Conservation (phyloP, 2,113 vertebrate genomes). For the Parus major region DNA sequence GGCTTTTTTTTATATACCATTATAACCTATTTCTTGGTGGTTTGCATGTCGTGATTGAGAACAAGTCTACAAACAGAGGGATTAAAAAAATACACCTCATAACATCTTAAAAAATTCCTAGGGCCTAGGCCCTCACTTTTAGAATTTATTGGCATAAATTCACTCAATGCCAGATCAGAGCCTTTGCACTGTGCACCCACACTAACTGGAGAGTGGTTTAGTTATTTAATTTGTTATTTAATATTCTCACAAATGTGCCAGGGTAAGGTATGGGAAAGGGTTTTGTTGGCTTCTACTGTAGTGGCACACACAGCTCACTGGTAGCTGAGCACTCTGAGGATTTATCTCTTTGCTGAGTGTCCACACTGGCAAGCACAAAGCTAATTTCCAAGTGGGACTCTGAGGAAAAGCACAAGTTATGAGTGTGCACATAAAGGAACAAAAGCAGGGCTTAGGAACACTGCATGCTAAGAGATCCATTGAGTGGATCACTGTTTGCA, state of each 20-base stretch:
- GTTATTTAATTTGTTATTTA: neutral
- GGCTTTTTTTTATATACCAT: neutral
- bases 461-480: neutral
- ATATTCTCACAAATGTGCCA: neutral
- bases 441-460: neutral
- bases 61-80: neutral
- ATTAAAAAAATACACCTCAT: neutral
- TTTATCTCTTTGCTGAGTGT: neutral
- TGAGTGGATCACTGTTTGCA: neutral
- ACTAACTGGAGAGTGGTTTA: neutral
- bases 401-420: neutral
- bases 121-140: neutral
- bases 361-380: neutral
- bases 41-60: neutral
- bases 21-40: neutral
- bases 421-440: neutral
- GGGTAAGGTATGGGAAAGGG: rapidly evolving
- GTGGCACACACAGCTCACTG: neutral
- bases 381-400: neutral
- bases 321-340: neutral
- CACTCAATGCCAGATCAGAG: neutral
- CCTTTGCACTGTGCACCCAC: neutral
- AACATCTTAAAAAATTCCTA: neutral
- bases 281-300: neutral
- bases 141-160: neutral